phyloP scores from a whole-genome alignment of 37 sponge, comb jelly and placozoan species.

The Cladorhizidae sp. region DNA sequence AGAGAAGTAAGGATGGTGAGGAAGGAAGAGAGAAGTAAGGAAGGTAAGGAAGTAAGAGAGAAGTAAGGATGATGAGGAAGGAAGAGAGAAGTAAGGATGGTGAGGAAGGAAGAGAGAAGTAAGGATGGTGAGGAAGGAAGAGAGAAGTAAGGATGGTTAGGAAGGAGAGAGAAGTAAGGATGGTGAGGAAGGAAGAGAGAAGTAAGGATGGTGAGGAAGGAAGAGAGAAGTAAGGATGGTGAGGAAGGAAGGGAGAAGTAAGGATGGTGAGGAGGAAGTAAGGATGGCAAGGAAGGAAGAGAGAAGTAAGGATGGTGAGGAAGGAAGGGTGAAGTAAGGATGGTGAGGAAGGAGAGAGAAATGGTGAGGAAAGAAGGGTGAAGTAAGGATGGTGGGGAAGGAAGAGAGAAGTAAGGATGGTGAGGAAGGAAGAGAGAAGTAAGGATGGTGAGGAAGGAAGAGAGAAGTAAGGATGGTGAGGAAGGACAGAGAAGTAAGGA shows the following conservation, averaged over 20 bases:
- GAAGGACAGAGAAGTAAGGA: no score
- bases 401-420: no score
- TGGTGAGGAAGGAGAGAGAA: background rate
- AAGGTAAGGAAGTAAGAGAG: slow-evolving; percentile 78
- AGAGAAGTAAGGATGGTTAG: slow-evolving; percentile 85
- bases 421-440: no score
- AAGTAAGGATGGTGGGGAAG: no score
- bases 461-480: no score
- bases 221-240: background rate
- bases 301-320: background rate
- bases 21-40: slow-evolving; percentile 78
- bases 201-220: slow-evolving; percentile 11
- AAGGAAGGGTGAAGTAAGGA: background rate
- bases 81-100: slow-evolving; percentile 90
- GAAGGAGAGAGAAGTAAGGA: slow-evolving; percentile 62
- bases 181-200: no score
- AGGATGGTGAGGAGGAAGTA: background rate
- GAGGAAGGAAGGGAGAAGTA: background rate
- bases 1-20: slow-evolving; percentile 82
- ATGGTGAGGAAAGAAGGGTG: no score
- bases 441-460: no score
- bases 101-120: slow-evolving; percentile 87
- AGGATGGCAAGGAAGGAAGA: background rate
- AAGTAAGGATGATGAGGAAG: slow-evolving; percentile 64
- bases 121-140: slow-evolving; percentile 81